Base-by-base conservation (phyloP, 2,113 vertebrate genomes). In the Cyphomyrus discorhynchus region DNA sequence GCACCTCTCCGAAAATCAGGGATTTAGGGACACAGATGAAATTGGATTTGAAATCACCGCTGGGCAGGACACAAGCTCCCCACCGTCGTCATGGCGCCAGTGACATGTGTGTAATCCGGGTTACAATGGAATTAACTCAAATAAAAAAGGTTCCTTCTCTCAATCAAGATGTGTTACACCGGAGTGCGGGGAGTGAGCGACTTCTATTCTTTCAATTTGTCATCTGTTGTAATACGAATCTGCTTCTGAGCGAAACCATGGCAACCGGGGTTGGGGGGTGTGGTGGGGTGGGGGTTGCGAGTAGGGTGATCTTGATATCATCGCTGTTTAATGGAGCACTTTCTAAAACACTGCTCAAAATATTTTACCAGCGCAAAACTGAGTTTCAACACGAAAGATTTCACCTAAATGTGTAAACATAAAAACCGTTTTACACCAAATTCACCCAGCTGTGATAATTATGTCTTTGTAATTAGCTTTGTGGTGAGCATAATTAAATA, bases 21-120 rank as follows among this genome's bases (percentile, higher is more conserved):
- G 27, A 47, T 84, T 84, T 46, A 84, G 39, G 39, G 27, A 27
- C 49, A 2, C 15, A 15, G n/a, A 49, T 31, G 49, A 86, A 86
- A 52, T 86, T 86, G 85, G 47, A 87, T 87, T 53, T 56, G 85
- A 56, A 52, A 87, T 87, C 85, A 56, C 15, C 15, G 10, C 52
- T 52, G 9, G n/a, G 31, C 85, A 56, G 49, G 50, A 31, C n/a
- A 9, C 8, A 24, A 19, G 13, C 85, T 53, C 50, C 85, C 49
- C 0, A 31, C n/a, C 24, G 45, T 86, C n/a, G 45, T 85, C 27
- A n/a, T 84, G 45, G 21, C 17, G 1, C 42, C 82, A 11, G 13
- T 52, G 84, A 52, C 84, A 86, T 19, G 10, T 15, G 46, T 86
- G 84, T 86, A 86, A 86, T 86, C 46, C 5, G 50, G 85, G 50